Conservation (phyloP, 64 coral and sea anemone genomes). For the Actinia tenebrosa region DNA sequence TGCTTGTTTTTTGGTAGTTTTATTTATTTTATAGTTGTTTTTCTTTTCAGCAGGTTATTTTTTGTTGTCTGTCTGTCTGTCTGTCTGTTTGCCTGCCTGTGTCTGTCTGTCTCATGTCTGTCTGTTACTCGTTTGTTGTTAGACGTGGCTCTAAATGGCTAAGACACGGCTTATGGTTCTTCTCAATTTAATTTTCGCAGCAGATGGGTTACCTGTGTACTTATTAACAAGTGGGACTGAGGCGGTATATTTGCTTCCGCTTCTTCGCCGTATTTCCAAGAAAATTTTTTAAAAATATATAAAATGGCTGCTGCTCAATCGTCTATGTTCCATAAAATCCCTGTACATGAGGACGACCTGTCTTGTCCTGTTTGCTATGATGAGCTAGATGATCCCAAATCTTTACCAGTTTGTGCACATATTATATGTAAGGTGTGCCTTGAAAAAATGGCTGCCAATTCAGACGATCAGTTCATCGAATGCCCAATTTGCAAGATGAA, state of each 20-base stretch:
- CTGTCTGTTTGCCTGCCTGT: no score
- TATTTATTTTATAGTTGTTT: no score
- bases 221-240: not conserved
- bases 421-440: not conserved
- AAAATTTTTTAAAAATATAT: not conserved
- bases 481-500: not conserved
- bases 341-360: not conserved
- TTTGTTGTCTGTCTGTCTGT: no score
- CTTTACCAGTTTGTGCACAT: not conserved
- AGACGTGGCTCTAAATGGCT: no score
- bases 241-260: not conserved
- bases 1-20: no score
- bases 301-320: not conserved
- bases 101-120: no score
- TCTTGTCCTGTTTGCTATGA: slow-evolving; percentile 8
- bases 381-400: not conserved
- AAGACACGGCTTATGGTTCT: no score
- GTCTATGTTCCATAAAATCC: not conserved
- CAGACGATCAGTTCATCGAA: not conserved
- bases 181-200: no score
- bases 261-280: not conserved
- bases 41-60: no score
- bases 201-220: not conserved
- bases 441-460: not conserved
- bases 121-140: no score